Evolutionary conservation across 2,888 invertebrate genomes (phyloP).

Genomic region (Athripsodes cinereus): DNA sequence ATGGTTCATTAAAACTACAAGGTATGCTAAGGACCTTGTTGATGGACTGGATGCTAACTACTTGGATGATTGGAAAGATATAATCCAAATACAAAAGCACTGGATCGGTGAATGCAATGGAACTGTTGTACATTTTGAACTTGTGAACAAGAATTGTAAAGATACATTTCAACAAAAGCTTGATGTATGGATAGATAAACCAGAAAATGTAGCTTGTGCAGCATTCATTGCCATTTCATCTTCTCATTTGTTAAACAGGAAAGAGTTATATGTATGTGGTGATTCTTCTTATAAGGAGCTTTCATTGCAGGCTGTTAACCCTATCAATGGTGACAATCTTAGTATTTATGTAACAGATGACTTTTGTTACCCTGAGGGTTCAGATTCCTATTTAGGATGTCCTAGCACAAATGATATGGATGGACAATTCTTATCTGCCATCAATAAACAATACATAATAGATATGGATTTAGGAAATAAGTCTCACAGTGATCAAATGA

Average conservation of each 20-base stretch:
- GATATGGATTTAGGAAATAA: conserved; percentile 23
- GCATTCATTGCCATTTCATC: conserved; percentile 62
- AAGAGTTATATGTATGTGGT: conserved; percentile 32
- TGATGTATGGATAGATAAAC: conserved; percentile 67
- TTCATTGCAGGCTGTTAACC: conserved; percentile 58
- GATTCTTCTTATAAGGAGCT: conserved; percentile 33
- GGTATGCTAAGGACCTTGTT: conserved; percentile 64
- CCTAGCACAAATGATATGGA: conserved; percentile 58
- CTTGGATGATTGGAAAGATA: conserved; percentile 77
- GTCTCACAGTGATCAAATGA: conserved; percentile 37
- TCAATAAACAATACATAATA: conserved; percentile 42
- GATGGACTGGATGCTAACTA: conserved; percentile 64
- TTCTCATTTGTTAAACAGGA: conserved; percentile 48
- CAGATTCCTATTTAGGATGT: conserved; percentile 67
- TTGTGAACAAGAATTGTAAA: conserved; percentile 33
- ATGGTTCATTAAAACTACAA: conserved; percentile 92
- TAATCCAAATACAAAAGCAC: conserved; percentile 76
- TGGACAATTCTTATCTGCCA: conserved; percentile 50
- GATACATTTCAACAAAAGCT: conserved; percentile 30
- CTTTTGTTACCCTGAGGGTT: conserved; percentile 55
- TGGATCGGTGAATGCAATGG: conserved; percentile 90
- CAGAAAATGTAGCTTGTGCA: conserved; percentile 65
- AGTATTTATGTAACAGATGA: conserved; percentile 61
- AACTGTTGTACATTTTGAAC: conserved; percentile 59
- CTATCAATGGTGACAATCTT: conserved; percentile 57